Conservation (phyloP, 2,888 invertebrate genomes). For the Melinaea marsaeus region DNA sequence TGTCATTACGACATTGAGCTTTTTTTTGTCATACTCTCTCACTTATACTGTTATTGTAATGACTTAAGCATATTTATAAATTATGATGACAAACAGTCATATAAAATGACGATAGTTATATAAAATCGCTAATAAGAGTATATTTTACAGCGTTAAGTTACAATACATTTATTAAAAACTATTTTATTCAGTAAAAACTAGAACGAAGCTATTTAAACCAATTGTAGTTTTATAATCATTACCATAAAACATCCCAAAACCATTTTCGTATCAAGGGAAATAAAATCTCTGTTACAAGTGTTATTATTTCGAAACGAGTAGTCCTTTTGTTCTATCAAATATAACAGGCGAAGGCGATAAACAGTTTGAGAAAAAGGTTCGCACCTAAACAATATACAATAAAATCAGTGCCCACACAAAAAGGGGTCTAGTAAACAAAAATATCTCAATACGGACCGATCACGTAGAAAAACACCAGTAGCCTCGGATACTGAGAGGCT, state of each 20-base stretch:
- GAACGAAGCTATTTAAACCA: too few species aligned
- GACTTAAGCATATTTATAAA: background rate
- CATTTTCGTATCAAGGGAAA: background rate
- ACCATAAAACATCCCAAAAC: background rate
- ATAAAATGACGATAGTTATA: too few species aligned
- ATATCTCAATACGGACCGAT: conserved; percentile 32
- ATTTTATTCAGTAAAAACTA: too few species aligned
- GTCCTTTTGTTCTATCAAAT: conserved; percentile 5
- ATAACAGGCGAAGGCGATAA: conserved; percentile 5
- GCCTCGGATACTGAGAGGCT: conserved; percentile 34
- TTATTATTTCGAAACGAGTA: conserved; percentile 5
- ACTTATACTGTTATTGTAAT: background rate
- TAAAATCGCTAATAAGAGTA: too few species aligned
- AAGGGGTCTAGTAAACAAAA: conserved; percentile 26
- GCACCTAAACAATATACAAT: conserved; percentile 18
- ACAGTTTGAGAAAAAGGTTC: conserved; percentile 8
- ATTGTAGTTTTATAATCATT: background rate
- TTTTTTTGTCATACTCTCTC: conserved; percentile 2
- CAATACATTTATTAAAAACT: too few species aligned
- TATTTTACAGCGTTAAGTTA: too few species aligned
- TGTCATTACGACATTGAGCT: conserved; percentile 37
- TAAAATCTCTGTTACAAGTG: conserved; percentile 4
- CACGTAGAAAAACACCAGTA: conserved; percentile 35
- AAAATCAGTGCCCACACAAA: conserved; percentile 23
- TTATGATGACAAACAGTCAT: background rate